Evolutionary conservation across 2,888 invertebrate species (phyloP).

Genomic region (Aphrophora alni): DNA sequence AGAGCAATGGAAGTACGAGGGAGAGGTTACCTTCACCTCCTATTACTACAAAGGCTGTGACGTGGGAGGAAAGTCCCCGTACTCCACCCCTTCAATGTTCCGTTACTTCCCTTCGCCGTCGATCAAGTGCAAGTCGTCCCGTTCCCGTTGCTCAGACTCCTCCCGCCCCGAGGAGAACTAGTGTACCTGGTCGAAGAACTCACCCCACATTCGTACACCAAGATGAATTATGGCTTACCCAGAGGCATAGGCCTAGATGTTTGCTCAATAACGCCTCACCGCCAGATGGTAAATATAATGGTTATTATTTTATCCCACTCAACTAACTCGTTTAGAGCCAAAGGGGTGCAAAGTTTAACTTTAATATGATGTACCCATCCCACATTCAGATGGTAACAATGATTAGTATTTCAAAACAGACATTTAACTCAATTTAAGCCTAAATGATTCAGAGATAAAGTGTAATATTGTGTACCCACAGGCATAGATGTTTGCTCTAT

Average conservation of each 20-base stretch:
- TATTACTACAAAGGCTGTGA: conserved; percentile 43
- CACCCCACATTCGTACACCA: conserved; percentile 53
- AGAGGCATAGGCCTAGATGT: conserved; percentile 49
- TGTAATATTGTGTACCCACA: too few relatives aligned
- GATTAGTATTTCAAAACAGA: too few relatives aligned
- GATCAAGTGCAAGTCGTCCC: conserved; percentile 44
- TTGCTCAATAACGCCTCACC: conserved; percentile 51
- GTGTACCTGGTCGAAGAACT: conserved; percentile 52
- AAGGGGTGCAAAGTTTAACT: too few relatives aligned
- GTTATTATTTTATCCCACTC: too few relatives aligned
- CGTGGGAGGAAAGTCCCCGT: conserved; percentile 47
- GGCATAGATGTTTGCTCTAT: too few relatives aligned
- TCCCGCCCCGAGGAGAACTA: conserved; percentile 51
- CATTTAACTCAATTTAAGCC: too few relatives aligned
- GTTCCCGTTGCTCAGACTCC: conserved; percentile 43
- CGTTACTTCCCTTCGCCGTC: conserved; percentile 36
- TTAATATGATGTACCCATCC: too few relatives aligned
- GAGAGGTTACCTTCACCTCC: conserved; percentile 36
- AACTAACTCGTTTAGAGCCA: too few relatives aligned
- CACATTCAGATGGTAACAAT: too few relatives aligned
- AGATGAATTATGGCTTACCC: conserved; percentile 53
- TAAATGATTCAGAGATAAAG: too few relatives aligned
- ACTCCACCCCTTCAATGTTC: conserved; percentile 7
- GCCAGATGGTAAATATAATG: conserved; percentile 46
- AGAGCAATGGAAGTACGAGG: conserved; percentile 15